Percentiles rank a stretch among this genome's conserved stretches.
Conservation (phyloP, 2,888 invertebrate species). For the Fragum fragum region DNA sequence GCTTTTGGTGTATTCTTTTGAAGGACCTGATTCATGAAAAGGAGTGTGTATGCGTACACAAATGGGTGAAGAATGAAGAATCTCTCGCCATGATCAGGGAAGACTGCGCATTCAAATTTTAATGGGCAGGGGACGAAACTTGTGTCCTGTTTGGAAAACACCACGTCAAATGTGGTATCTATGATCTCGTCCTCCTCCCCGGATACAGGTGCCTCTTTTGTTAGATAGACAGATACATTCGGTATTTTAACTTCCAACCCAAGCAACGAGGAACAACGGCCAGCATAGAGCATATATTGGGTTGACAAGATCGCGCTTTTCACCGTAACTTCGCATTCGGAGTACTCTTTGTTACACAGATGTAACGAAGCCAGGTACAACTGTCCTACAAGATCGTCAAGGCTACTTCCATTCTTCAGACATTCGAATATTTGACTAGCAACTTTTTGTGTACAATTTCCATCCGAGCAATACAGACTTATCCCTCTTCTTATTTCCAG, state of each 20-base stretch:
- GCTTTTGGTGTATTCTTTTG: background rate
- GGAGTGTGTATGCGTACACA: slow-evolving; percentile 31
- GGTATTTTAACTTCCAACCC: background rate
- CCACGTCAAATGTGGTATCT: slow-evolving; percentile 22
- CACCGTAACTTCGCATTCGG: background rate
- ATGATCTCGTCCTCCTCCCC: slow-evolving; percentile 5
- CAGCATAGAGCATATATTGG: slow-evolving; percentile 2
- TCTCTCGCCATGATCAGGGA: background rate
- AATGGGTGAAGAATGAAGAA: slow-evolving; percentile 31
- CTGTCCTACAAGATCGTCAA: slow-evolving; percentile 28
- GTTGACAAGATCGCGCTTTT: background rate
- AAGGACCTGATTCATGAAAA: background rate
- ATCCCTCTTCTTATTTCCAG: slow-evolving; percentile 9
- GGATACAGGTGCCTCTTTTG: background rate
- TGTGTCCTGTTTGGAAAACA: slow-evolving; percentile 25
- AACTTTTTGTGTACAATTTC: background rate
- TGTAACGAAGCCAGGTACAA: slow-evolving; percentile 29
- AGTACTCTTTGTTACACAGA: background rate
- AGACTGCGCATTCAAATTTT: slow-evolving; percentile 37
- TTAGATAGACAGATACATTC: background rate
- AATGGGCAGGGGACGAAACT: slow-evolving; percentile 34
- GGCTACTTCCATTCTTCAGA: background rate
- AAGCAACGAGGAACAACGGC: slow-evolving; percentile 1
- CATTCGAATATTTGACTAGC: background rate
- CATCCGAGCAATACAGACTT: background rate